Percentiles rank a stretch among this genome's conserved stretches.
Conservation (phyloP, 2,888 invertebrate species). For the Agriopis leucophaearia region DNA sequence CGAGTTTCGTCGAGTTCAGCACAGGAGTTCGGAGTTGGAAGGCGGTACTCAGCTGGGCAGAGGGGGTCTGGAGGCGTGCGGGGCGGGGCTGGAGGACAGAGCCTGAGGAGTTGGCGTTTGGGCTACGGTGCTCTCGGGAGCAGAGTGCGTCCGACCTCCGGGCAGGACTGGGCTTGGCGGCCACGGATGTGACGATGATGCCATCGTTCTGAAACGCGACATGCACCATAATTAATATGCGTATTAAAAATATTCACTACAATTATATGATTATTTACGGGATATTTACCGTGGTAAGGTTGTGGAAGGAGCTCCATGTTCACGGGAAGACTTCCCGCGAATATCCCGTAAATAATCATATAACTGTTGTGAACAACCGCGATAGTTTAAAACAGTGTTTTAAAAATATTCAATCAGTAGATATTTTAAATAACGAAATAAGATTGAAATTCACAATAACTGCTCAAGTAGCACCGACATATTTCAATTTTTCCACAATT, state of each 20-base stretch:
- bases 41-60: slow-evolving; percentile 87
- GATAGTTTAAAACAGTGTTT: too few relatives aligned
- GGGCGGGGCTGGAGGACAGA: slow-evolving; percentile 80
- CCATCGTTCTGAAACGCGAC: slow-evolving; percentile 82
- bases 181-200: slow-evolving; percentile 91
- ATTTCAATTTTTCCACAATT: too few relatives aligned
- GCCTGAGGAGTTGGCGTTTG: slow-evolving; percentile 79
- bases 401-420: background rate
- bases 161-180: slow-evolving; percentile 93
- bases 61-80: slow-evolving; percentile 72
- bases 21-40: slow-evolving; percentile 86
- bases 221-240: background rate
- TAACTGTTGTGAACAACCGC: too few relatives aligned
- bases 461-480: too few relatives aligned
- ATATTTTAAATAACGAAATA: too few relatives aligned
- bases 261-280: too few relatives aligned
- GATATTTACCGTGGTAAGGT: too few relatives aligned
- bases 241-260: background rate
- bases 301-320: too few relatives aligned
- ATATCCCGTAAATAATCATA: too few relatives aligned
- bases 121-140: slow-evolving; percentile 88
- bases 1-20: slow-evolving; percentile 86
- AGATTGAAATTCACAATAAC: too few relatives aligned
- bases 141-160: slow-evolving; percentile 90
- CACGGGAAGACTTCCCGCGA: too few relatives aligned